Percentiles rank a stretch among this genome's conserved stretches.
Conservation (phyloP, 2,797 vertebrate genomes). For the Neopelma chrysocephalum region DNA sequence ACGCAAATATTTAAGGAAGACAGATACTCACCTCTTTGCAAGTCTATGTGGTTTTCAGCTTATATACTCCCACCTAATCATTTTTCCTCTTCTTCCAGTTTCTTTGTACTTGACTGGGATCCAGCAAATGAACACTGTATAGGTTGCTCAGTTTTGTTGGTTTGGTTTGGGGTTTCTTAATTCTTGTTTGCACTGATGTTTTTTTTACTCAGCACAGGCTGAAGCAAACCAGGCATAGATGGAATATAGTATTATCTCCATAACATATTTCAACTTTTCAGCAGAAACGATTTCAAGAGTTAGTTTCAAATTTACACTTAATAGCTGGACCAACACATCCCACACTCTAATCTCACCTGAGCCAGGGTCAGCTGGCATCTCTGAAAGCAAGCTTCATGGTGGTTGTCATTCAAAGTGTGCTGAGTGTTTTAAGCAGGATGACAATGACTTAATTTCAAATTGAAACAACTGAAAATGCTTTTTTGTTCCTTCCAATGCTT, state of each 20-base stretch:
- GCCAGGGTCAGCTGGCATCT: neutral
- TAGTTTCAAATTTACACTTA: neutral
- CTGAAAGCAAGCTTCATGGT: neutral
- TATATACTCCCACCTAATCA: neutral
- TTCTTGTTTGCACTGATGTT: neutral
- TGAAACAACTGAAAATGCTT: neutral
- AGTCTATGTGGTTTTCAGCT: neutral
- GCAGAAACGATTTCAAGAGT: neutral
- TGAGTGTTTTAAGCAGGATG: neutral
- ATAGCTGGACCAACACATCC: neutral
- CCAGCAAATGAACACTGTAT: neutral
- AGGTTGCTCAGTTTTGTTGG: neutral
- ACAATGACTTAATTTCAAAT: neutral
- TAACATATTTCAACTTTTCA: neutral
- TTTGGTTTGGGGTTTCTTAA: neutral
- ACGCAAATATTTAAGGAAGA: neutral
- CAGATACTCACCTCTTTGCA: neutral
- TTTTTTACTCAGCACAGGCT: neutral
- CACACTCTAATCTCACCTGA: neutral
- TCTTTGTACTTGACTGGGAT: neutral
- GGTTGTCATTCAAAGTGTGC: neutral
- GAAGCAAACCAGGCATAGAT: neutral
- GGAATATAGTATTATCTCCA: neutral
- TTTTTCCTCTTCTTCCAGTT: neutral
- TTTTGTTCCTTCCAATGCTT: neutral